Conservation (phyloP, 2,797 vertebrate genomes). For the Neomorphus geoffroyi region DNA sequence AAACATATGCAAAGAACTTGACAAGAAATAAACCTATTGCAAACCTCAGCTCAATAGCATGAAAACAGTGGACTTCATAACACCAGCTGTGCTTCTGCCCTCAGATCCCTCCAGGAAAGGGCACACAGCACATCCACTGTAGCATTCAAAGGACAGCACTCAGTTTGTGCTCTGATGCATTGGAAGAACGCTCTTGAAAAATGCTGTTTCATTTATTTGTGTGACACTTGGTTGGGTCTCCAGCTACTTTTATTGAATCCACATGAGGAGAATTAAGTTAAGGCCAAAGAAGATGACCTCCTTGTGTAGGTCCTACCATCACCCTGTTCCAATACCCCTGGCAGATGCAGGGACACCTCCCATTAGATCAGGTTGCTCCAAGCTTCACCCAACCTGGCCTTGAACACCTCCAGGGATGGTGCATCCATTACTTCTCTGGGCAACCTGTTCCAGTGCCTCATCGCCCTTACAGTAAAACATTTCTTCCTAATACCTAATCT, state of each 20-base stretch:
- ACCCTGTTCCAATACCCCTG: too few species aligned
- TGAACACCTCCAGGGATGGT: too few species aligned
- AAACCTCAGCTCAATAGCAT: accelerated
- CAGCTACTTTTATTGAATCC: accelerated
- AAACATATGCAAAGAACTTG: not conserved
- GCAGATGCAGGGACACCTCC: too few species aligned
- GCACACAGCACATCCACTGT: accelerated
- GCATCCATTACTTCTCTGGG: too few species aligned
- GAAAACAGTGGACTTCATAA: not conserved
- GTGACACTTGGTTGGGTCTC: too few species aligned
- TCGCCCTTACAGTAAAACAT: too few species aligned
- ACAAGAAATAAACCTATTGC: accelerated
- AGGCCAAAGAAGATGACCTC: accelerated
- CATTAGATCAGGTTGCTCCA: too few species aligned
- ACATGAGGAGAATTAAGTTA: accelerated
- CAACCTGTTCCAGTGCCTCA: too few species aligned
- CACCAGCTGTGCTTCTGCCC: too few species aligned
- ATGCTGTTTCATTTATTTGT: accelerated
- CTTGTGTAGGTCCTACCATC: not conserved
- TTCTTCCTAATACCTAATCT: too few species aligned
- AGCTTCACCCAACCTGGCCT: too few species aligned
- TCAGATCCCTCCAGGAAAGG: too few species aligned
- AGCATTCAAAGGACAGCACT: accelerated
- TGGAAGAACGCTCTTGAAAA: not conserved
- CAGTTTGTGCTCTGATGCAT: accelerated